A percentile compares a stretch with the other conserved stretches of the same genome.
These are phyloP conservation scores for Irena cyanogastra DNA, from an alignment of 2,113 vertebrate species.

Conservation along the genomic window DNA sequence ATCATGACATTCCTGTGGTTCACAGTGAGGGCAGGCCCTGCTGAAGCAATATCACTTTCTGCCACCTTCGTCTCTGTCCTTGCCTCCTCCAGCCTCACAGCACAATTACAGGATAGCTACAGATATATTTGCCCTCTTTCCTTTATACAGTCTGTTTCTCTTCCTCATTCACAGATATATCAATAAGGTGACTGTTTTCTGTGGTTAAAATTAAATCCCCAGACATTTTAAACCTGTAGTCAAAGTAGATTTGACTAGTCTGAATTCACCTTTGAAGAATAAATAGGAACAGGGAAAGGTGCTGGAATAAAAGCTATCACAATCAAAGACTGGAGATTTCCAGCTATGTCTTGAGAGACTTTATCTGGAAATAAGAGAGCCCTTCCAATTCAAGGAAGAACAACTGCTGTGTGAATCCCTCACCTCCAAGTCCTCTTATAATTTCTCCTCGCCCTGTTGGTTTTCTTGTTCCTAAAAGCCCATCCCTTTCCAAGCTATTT, in stretches of 20 bases:
- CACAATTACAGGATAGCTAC: background rate
- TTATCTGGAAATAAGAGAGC: slow-evolving; percentile 1
- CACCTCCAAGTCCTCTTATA: background rate
- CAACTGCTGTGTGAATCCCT: background rate
- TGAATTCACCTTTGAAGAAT: slow-evolving; percentile 41
- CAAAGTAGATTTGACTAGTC: background rate
- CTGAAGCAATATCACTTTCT: background rate
- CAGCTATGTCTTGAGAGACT: background rate
- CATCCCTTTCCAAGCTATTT: background rate
- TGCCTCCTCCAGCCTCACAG: background rate
- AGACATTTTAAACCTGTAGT: background rate
- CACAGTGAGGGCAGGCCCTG: background rate
- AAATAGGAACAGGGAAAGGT: slow-evolving; percentile 18
- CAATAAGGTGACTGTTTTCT: background rate
- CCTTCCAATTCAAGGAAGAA: slow-evolving; percentile 22
- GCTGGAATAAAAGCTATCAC: background rate
- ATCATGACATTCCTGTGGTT: background rate
- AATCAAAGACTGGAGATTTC: slow-evolving; percentile 32
- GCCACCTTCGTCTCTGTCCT: background rate
- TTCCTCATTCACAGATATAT: background rate
- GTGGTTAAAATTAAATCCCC: background rate
- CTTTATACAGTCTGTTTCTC: background rate
- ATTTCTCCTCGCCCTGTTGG: background rate
- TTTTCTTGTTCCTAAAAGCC: background rate
- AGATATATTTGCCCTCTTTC: background rate